Percentiles rank a stretch among this genome's conserved stretches.
phyloP scores from a whole-genome alignment of 2,888 invertebrate species.

The Carterocephalus palaemon region DNA sequence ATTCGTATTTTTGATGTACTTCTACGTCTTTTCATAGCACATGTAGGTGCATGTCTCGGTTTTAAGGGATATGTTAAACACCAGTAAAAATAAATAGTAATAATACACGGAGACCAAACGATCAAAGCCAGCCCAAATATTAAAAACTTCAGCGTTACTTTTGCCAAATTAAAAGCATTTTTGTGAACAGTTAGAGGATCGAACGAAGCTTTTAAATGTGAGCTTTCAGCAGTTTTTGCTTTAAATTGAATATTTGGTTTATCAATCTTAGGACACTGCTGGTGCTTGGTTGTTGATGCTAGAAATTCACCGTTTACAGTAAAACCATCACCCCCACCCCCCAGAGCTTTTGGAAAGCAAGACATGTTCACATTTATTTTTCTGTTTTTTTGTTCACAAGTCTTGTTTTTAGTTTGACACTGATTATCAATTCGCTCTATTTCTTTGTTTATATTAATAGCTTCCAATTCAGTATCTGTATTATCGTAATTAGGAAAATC shows the following conservation, averaged over 20 bases:
- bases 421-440: neutral
- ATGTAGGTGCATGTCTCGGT: constrained; percentile 25
- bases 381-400: neutral
- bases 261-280: neutral
- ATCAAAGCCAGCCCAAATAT: constrained; percentile 39
- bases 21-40: neutral
- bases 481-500: constrained; percentile 8
- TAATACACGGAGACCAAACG: constrained; percentile 49
- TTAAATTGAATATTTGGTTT: neutral
- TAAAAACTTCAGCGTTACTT: constrained; percentile 34
- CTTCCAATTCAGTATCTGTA: constrained; percentile 12
- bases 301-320: neutral
- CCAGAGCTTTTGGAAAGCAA: constrained; percentile 6
- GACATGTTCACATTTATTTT: constrained; percentile 11
- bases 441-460: constrained; percentile 3
- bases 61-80: constrained; percentile 40
- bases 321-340: constrained; percentile 23
- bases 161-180: constrained; percentile 23
- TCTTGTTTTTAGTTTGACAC: neutral
- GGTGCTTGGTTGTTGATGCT: constrained; percentile 1
- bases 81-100: constrained; percentile 40
- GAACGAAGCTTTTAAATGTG: too few species aligned
- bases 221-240: neutral
- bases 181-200: constrained; percentile 1
- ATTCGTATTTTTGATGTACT: neutral